phyloP scores from a whole-genome alignment of 2,797 vertebrate genomes.

The Mustela erminea region DNA sequence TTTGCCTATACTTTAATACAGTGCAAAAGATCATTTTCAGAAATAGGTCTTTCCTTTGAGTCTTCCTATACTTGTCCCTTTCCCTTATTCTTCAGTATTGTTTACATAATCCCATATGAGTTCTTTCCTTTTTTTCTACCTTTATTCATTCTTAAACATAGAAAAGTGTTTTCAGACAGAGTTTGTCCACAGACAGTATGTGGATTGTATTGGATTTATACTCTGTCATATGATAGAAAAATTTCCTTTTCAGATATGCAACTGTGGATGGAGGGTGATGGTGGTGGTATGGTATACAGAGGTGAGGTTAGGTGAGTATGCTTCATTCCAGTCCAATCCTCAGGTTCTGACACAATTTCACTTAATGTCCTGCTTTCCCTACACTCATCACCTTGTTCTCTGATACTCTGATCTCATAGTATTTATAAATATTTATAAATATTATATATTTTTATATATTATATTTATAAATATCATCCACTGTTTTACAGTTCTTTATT shows the following conservation, averaged over 20 bases:
- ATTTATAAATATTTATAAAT: slow-evolving; percentile 44
- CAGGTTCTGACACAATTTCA: background rate
- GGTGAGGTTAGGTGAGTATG: background rate
- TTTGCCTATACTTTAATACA: background rate
- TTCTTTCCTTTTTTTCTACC: background rate
- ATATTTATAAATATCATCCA: slow-evolving; percentile 14
- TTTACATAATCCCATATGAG: background rate
- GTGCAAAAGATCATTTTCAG: background rate
- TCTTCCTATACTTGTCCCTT: background rate
- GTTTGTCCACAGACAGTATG: background rate
- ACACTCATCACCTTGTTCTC: background rate
- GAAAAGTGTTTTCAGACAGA: background rate
- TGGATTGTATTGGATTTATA: background rate
- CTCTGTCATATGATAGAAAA: background rate
- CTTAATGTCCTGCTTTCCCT: background rate
- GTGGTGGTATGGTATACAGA: background rate
- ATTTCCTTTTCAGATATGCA: background rate
- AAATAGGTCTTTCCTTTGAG: background rate
- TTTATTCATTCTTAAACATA: background rate
- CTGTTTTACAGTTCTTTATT: background rate
- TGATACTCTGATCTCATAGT: background rate
- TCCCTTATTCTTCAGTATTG: background rate
- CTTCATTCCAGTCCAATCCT: background rate
- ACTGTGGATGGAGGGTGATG: background rate
- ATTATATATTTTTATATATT: no score